Evolutionary conservation across 2,888 invertebrate genomes (phyloP), one percentile per base, ranked within the genome.

Genomic region (Lepidocyrtoides sp.): DNA sequence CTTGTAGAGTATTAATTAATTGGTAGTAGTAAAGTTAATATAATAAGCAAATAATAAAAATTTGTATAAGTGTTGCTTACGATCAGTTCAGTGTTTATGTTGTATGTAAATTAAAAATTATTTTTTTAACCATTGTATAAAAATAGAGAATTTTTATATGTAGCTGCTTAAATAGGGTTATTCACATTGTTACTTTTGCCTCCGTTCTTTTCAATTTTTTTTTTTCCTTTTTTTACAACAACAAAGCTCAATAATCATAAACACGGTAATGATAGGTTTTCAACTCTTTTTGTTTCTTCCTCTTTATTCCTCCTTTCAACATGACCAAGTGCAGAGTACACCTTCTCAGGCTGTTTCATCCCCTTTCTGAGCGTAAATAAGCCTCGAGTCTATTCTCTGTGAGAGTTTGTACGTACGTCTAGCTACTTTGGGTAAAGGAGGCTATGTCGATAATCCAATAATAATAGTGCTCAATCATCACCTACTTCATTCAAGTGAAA

Each of bases 241-340:
- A 81, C 81, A 88, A 89, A 90, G 90, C 90, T 57, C 77, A 90
- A 85, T 90, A 90, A 84, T 83, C 23, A 89, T 89, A 54, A 83
- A 32, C 83, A 48, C n/a, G 29, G 44, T 90, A 90, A 90, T 90
- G 85, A 90, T 90, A 90, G 90, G 90, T 63, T 90, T 90, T 85
- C 84, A 90, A 54, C 77, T 77, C 77, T 79, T 51, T 85, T 63
- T 32, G 66, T 85, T 90, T 69, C 72, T 89, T 81, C 81, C 89
- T 83, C 63, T 89, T 84, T 63, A 51, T 83, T 29, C n/a, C 66
- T 66, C 32, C 83, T 83, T 66, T 81, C 81, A 81, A 81, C 77
- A 29, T n/a, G n/a, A n/a, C 23, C 81, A 81, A 57, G 32, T 20
- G 41, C 36, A 36, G 36, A 20, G 60, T 81, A 36, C 81, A 81